phyloP scores from a whole-genome alignment of 2,113 vertebrate species.

The Mionectes macconnelli region DNA sequence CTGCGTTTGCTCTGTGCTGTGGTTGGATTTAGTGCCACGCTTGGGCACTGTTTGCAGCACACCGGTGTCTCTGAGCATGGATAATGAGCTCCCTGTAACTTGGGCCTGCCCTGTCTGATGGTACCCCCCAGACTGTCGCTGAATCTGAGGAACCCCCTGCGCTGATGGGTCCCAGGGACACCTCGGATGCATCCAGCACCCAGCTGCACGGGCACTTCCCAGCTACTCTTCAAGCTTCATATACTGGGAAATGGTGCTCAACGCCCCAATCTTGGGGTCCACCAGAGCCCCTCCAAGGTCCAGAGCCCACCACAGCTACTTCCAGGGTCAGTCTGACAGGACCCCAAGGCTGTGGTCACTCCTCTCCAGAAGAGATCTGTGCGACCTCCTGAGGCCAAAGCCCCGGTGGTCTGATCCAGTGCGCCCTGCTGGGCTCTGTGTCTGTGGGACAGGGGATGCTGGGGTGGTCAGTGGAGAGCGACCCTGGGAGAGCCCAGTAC shows the following conservation, averaged over 20 bases:
- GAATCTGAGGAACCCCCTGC: not conserved
- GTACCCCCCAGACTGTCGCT: rapidly evolving
- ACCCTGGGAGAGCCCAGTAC: not conserved
- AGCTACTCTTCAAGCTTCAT: not conserved
- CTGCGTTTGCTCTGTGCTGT: not conserved
- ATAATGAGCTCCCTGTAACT: rapidly evolving
- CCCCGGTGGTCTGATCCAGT: rapidly evolving
- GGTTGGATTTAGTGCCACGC: rapidly evolving
- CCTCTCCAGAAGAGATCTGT: not conserved
- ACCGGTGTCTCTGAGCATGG: rapidly evolving
- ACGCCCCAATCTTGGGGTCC: rapidly evolving
- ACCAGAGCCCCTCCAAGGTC: not conserved
- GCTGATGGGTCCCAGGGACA: not conserved
- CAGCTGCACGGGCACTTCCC: rapidly evolving
- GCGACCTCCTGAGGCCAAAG: rapidly evolving
- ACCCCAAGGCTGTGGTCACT: not conserved
- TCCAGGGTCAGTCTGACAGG: not conserved
- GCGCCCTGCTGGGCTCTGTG: not conserved
- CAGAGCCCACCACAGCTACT: not conserved
- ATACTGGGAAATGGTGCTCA: not conserved
- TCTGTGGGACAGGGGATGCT: rapidly evolving
- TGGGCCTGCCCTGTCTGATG: rapidly evolving
- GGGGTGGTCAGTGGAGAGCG: rapidly evolving
- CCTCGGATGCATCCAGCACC: not conserved
- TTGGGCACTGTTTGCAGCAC: not conserved